These are phyloP conservation scores for Lepus americanus DNA, from an alignment of 2,113 vertebrate genomes.

Conservation along the genomic window DNA sequence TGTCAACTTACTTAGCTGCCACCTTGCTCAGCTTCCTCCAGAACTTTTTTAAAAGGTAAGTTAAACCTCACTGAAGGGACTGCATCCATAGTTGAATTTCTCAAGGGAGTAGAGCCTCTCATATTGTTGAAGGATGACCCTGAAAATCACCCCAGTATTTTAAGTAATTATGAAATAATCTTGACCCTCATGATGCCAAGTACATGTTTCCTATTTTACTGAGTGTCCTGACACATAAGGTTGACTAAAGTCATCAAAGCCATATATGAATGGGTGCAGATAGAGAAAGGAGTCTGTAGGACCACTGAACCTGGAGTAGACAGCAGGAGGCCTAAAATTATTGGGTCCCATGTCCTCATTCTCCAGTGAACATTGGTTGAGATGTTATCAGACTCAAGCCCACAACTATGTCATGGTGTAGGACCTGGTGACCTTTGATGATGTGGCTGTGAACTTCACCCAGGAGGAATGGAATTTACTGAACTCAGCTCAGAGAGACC, in stretches of 20 bases:
- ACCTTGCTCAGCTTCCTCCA: too few species aligned
- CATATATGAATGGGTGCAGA: background rate
- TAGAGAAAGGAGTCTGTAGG: background rate
- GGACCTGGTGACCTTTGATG: slow-evolving; percentile 44
- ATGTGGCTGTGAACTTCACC: slow-evolving; percentile 42
- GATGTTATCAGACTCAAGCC: background rate
- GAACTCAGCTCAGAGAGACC: slow-evolving; percentile 5
- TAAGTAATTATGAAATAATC: background rate
- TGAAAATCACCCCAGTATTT: background rate
- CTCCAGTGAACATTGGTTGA: background rate
- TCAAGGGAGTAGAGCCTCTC: background rate
- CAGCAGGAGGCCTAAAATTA: background rate
- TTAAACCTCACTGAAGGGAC: background rate
- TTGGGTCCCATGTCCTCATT: background rate
- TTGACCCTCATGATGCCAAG: background rate
- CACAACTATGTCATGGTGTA: background rate
- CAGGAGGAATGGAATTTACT: slow-evolving; percentile 44
- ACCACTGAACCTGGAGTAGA: background rate
- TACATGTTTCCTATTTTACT: background rate
- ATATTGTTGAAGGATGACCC: background rate
- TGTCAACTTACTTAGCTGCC: too few species aligned
- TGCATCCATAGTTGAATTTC: background rate
- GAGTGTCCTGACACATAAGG: background rate
- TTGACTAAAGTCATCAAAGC: background rate
- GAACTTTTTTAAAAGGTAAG: background rate